Evolutionary conservation across 23 tunicate species (phyloP), one percentile per base, ranked within the genome.

Genomic region (Halocynthia roretzi): DNA sequence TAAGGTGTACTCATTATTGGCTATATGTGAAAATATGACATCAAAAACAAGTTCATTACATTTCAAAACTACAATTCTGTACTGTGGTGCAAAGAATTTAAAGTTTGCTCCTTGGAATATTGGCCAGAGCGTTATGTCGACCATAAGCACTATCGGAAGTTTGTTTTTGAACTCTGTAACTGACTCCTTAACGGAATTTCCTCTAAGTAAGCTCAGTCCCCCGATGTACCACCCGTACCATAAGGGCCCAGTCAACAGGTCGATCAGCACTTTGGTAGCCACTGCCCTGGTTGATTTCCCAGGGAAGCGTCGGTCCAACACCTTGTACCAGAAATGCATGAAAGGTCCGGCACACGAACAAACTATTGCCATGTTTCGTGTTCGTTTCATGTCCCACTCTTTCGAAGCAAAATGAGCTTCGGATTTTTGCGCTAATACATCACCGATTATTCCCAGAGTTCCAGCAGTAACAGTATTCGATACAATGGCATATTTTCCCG

Each of bases 391-490:
- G 17, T 91, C 97, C 84, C 84, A 78, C 18, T 58, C 64, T 23
- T 40, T 52, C 6, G 48, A 9, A 31, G 81, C 31, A 20, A n/a
- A 40, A 15, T 71, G 51, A 10, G 51, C 67, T 67, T 88, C 95
- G 2, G 71, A 50, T 48, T 60, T 48, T 66, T 91, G 97, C 8
- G 87, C 73, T 31, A 73, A 20, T 17, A 70, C 49, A 72, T 91
- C 97, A 20, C 84, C 87, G 0, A 71, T 56, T 58, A 61, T 65
- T 7, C 82, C 85, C 71, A 91, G 61, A 12, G 67, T 50, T 53
- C 91, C 91, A 65, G 91, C 87, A 49, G 97, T 91, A 7, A 82
- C 56, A 0, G 91, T 85, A 70, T 91, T 91, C 10, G 97, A 66
- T 31, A 91, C 76, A 44, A 91, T 50, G 10, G 97, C 86, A 63